Evolutionary conservation across 1,140 invertebrate species (phyloP).

Genomic region (Luehdorfia chinensis): DNA sequence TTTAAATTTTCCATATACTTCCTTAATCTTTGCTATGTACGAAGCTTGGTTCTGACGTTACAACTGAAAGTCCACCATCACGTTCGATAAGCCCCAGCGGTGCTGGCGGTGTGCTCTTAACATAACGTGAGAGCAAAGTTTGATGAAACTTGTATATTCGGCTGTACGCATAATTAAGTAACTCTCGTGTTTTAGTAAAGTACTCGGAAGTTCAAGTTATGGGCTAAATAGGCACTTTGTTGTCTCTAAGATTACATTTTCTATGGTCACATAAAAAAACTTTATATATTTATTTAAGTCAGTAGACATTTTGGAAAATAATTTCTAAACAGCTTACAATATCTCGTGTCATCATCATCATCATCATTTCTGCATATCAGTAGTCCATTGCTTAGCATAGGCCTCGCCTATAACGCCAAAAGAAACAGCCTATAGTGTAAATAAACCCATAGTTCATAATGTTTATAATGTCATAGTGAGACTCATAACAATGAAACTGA

Average conservation of each 20-base stretch:
- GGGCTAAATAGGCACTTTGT: not conserved
- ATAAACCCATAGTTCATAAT: too few relatives aligned
- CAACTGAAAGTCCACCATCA: constrained; percentile 16
- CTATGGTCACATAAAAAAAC: not conserved
- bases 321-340: too few relatives aligned
- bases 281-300: too few relatives aligned
- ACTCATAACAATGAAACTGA: too few relatives aligned
- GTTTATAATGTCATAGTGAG: too few relatives aligned
- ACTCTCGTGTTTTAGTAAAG: constrained; percentile 38
- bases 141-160: constrained; percentile 53
- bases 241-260: constrained; percentile 9
- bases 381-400: too few relatives aligned
- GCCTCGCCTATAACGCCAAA: too few relatives aligned
- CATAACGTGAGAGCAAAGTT: constrained; percentile 43
- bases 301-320: too few relatives aligned
- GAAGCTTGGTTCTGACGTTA: not conserved
- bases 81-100: constrained; percentile 23
- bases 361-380: too few relatives aligned
- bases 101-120: constrained; percentile 21
- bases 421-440: too few relatives aligned
- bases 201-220: constrained; percentile 25
- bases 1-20: too few relatives aligned
- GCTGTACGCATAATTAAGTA: constrained; percentile 50
- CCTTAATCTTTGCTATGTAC: not conserved
- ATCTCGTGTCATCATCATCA: too few relatives aligned